phyloP scores from a whole-genome alignment of 2,888 invertebrate genomes.

The Athalia rosae region DNA sequence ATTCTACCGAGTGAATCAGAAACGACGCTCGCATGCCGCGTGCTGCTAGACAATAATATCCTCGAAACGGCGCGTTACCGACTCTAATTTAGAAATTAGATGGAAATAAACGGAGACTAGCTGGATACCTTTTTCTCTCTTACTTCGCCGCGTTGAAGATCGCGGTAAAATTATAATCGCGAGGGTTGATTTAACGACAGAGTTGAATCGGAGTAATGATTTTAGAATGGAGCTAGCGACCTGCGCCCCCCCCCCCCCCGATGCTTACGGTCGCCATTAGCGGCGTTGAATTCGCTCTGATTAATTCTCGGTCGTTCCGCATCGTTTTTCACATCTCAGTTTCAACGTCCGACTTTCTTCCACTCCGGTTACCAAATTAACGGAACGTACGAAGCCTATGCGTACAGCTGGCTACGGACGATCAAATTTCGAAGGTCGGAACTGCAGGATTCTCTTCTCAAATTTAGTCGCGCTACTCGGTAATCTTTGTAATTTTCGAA shows the following conservation, averaged over 20 bases:
- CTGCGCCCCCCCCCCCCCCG: neutral
- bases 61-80: constrained; percentile 52
- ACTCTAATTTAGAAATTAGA: too few species aligned
- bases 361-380: neutral
- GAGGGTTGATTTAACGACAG: too few species aligned
- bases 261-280: constrained; percentile 4
- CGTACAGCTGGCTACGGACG: too few species aligned
- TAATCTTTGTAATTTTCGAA: too few species aligned
- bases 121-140: too few species aligned
- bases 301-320: constrained; percentile 27
- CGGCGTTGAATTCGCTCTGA: constrained; percentile 29
- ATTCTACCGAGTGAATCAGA: constrained; percentile 42
- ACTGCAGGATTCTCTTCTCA: too few species aligned
- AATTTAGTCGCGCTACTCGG: too few species aligned
- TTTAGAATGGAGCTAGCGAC: neutral
- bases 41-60: constrained; percentile 43
- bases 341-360: neutral
- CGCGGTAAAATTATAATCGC: too few species aligned
- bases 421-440: too few species aligned
- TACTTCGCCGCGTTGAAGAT: too few species aligned
- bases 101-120: too few species aligned
- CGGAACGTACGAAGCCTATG: neutral
- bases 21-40: too few species aligned
- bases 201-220: neutral
- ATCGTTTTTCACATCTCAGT: constrained; percentile 24